Conservation (phyloP, 2,797 vertebrate species). For the Parauchenoglanis ngamensis region DNA sequence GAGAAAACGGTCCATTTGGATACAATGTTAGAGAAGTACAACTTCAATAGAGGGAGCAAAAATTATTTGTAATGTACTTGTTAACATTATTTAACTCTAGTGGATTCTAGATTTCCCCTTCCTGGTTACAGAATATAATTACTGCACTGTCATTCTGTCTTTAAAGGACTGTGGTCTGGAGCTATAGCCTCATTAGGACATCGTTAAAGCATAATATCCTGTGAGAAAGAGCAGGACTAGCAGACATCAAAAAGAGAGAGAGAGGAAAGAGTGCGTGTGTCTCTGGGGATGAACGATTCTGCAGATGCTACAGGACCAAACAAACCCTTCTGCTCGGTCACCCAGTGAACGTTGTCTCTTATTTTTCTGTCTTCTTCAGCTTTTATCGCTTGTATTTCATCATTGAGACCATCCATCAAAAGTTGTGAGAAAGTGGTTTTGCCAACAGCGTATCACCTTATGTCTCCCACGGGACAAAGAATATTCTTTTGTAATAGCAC, state of each 20-base stretch:
- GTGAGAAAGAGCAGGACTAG: background rate
- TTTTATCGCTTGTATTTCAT: background rate
- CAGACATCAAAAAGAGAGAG: constrained; percentile 28
- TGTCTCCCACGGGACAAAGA: constrained; percentile 7
- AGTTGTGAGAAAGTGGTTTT: background rate
- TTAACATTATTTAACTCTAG: background rate
- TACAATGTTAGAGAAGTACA: constrained; percentile 13
- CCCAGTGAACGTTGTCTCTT: background rate
- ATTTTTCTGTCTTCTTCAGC: background rate
- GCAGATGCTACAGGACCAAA: constrained; percentile 1
- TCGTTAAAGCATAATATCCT: constrained; percentile 8
- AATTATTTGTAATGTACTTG: background rate
- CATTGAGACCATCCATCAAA: constrained; percentile 10
- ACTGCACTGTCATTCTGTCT: constrained; percentile 6
- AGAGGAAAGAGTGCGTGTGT: background rate
- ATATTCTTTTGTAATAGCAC: background rate
- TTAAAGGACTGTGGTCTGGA: constrained; percentile 7
- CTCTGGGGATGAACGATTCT: constrained; percentile 20
- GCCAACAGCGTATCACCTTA: background rate
- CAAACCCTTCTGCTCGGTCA: background rate
- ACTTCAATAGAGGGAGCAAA: background rate
- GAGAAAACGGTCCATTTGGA: background rate
- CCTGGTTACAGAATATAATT: constrained; percentile 16
- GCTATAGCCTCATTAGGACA: background rate
- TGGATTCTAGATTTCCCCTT: background rate